Evolutionary conservation across 2,888 invertebrate genomes (phyloP), one percentile per base, ranked within the genome.

Genomic region (Phymatocera aterrima): DNA sequence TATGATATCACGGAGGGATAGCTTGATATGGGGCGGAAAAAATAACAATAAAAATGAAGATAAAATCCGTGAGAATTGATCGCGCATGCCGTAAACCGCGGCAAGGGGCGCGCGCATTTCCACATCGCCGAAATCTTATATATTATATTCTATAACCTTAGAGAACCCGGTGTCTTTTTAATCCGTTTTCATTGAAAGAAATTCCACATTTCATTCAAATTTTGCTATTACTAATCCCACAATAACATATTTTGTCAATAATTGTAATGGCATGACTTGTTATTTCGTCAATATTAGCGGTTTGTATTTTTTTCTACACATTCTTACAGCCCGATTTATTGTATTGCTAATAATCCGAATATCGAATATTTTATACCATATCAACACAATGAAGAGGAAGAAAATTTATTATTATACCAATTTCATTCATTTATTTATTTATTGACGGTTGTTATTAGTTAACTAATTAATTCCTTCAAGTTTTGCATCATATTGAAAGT

Each of bases 21-120:
- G 40, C 37, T 75, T 57, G 40, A 21, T 70, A 18, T 31, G 60
- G n/a, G n/a, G n/a, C n/a, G n/a, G n/a, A n/a, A n/a, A n/a, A n/a
- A n/a, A n/a, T n/a, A 60, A 57, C 37, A 15, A 40, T 24, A 60
- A 57, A 48, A 86, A 86, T 85, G 85, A 87, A 86, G 85, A 86
- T 85, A 85, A 87, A 86, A 85, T 86, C 82, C 83, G 83, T 83
- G 84, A 86, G 84, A 85, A 87, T 86, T 86, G 85, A 87, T 87
- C 85, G 85, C 83, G 83, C 85, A 86, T 86, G 83, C 83, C 82
- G 79, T 77, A 54, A 60, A 80, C 79, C 75, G 79, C 77, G 74
- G 75, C 82, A 79, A 82, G 83, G 81, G 84, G 85, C 85, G 86
- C 81, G 84, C 86, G 85, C 84, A 87, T 87, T 87, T 83, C 84